Conservation (phyloP, 2,797 vertebrate genomes). For the Anolis apletophallus region DNA sequence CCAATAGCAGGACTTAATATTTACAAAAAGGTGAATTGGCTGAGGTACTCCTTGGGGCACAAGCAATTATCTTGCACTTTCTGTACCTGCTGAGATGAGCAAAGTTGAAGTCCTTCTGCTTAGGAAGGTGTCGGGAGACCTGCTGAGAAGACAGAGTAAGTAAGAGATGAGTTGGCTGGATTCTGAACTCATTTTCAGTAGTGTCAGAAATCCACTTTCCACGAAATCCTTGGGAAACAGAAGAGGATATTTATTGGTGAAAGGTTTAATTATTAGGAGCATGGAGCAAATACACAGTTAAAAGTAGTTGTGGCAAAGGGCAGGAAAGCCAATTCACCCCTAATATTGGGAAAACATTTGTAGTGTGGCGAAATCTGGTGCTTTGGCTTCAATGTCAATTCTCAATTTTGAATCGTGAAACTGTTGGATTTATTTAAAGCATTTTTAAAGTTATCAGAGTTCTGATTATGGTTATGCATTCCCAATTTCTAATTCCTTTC, state of each 20-base stretch:
- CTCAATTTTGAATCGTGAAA: not conserved
- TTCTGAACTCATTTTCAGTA: slow-evolving; percentile 6
- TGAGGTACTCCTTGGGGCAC: not conserved
- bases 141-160: slow-evolving; percentile 17
- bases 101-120: slow-evolving; percentile 21
- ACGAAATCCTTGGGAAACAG: not conserved
- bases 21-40: not conserved
- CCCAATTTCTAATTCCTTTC: no score
- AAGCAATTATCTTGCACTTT: slow-evolving; percentile 35
- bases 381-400: not conserved
- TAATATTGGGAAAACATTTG: not conserved
- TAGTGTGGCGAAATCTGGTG: not conserved
- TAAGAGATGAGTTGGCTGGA: slow-evolving; percentile 7
- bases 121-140: slow-evolving; percentile 7
- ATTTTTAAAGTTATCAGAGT: not conserved
- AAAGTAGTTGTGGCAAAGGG: not conserved
- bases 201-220: not conserved
- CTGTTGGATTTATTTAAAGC: not conserved
- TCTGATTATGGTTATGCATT: not conserved
- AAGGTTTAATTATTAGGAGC: not conserved
- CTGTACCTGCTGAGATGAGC: slow-evolving; percentile 26
- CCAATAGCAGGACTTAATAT: not conserved
- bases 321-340: not conserved
- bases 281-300: not conserved
- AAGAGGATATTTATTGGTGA: slow-evolving; percentile 4